Evolutionary conservation across 1,140 invertebrate genomes (phyloP).

Genomic region (Leucophenga varia): DNA sequence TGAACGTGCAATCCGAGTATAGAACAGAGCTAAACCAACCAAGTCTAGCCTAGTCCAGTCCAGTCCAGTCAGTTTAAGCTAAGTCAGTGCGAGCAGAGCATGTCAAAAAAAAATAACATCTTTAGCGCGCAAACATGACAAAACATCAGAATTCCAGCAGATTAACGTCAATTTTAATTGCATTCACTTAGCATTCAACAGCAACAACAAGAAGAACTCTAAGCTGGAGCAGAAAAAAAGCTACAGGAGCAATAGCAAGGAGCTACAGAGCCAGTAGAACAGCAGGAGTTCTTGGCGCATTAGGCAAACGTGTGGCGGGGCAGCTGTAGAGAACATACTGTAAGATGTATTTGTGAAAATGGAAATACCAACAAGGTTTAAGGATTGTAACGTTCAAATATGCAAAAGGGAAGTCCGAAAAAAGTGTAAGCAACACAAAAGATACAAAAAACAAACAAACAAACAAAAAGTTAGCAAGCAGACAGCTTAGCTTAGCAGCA

Average conservation of each 20-base stretch:
- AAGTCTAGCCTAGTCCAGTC: conserved; percentile 19
- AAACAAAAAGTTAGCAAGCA: conserved; percentile 17
- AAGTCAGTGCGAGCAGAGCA: conserved; percentile 23
- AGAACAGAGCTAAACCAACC: conserved; percentile 21
- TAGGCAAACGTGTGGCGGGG: too few relatives aligned
- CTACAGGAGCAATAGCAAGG: too few relatives aligned
- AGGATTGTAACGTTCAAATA: too few relatives aligned
- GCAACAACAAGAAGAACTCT: conserved; percentile 6
- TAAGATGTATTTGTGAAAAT: too few relatives aligned
- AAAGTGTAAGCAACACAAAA: too few relatives aligned
- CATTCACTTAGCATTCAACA: conserved; percentile 41
- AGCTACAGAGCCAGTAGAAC: too few relatives aligned
- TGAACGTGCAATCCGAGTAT: conserved; percentile 7
- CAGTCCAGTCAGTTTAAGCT: background rate
- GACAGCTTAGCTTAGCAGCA: conserved; percentile 14
- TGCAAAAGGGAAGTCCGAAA: too few relatives aligned
- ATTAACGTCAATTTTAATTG: conserved; percentile 55
- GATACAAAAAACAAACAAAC: too few relatives aligned
- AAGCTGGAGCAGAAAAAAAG: conserved; percentile 4
- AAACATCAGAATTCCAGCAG: conserved; percentile 53
- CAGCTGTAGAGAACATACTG: too few relatives aligned
- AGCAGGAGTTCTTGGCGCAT: too few relatives aligned
- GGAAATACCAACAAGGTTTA: too few relatives aligned
- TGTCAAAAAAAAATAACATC: conserved; percentile 54
- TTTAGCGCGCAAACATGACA: conserved; percentile 54